Evolutionary conservation across 2,113 vertebrate species (phyloP).

Genomic region (Crocuta crocuta): DNA sequence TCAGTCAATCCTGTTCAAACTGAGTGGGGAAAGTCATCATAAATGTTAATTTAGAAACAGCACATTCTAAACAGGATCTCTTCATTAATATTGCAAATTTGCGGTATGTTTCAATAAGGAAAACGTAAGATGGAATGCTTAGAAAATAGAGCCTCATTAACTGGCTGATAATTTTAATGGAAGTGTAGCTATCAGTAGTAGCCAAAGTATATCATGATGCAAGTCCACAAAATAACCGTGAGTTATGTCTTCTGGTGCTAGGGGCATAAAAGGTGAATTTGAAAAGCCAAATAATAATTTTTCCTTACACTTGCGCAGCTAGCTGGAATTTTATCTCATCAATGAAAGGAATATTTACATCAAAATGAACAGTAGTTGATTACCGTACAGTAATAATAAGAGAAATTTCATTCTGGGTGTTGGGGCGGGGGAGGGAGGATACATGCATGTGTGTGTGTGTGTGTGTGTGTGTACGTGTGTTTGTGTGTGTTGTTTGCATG

Average conservation of each 20-base stretch:
- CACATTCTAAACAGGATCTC: background rate
- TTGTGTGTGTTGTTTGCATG: background rate
- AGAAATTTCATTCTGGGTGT: background rate
- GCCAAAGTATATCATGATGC: background rate
- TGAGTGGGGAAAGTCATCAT: background rate
- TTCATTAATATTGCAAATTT: conserved; percentile 18
- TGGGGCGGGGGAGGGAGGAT: fast-evolving
- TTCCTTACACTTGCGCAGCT: background rate
- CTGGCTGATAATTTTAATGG: background rate
- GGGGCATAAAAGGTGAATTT: background rate
- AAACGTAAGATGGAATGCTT: background rate
- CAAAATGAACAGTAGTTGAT: background rate
- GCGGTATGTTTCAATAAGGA: background rate
- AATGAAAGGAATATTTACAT: background rate
- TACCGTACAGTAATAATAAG: background rate
- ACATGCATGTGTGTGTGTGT: background rate
- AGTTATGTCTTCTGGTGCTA: background rate
- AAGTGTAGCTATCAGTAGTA: background rate
- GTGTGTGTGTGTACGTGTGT: fast-evolving
- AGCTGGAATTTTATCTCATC: background rate
- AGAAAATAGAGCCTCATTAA: background rate
- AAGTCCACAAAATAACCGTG: background rate
- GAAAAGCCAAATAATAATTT: background rate
- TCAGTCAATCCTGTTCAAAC: background rate
- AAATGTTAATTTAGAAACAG: background rate